Conservation (phyloP, 2,113 vertebrate genomes). For the Spea bombifrons region DNA sequence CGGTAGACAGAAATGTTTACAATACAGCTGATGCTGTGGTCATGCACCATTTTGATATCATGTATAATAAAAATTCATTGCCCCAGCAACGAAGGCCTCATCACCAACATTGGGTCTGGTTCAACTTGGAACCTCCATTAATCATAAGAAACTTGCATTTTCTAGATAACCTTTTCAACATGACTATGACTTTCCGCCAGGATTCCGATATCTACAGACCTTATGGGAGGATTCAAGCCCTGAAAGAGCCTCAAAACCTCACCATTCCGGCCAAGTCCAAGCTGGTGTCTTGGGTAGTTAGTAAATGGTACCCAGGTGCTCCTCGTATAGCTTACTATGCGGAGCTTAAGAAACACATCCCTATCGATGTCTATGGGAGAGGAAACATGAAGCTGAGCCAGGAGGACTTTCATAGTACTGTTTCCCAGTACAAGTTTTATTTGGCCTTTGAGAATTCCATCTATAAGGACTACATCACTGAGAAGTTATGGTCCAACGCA, state of each 20-base stretch:
- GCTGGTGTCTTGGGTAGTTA: conserved; percentile 64
- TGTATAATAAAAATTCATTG: neutral
- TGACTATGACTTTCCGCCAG: neutral
- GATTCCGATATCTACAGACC: conserved; percentile 28
- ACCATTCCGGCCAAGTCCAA: conserved; percentile 16
- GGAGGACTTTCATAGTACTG: neutral
- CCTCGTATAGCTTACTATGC: conserved; percentile 52
- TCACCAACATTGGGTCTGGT: neutral
- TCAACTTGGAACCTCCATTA: neutral
- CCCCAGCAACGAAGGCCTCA: neutral
- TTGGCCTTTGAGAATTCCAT: conserved; percentile 76
- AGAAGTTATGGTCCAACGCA: conserved; percentile 73
- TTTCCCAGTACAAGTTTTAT: conserved; percentile 58
- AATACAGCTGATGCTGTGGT: neutral
- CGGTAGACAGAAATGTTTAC: neutral
- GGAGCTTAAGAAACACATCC: conserved; percentile 54
- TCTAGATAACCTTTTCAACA: conserved; percentile 1
- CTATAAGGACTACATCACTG: conserved; percentile 69
- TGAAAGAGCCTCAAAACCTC: conserved; percentile 3
- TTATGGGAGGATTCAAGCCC: conserved; percentile 11
- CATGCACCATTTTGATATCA: neutral
- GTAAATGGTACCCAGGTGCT: conserved; percentile 53
- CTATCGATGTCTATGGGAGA: conserved; percentile 59
- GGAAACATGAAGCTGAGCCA: conserved; percentile 46
- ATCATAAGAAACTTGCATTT: neutral